Evolutionary conservation across 2,888 invertebrate genomes (phyloP), one percentile per base, ranked within the genome.

Genomic region (Platycheirus rosarum): DNA sequence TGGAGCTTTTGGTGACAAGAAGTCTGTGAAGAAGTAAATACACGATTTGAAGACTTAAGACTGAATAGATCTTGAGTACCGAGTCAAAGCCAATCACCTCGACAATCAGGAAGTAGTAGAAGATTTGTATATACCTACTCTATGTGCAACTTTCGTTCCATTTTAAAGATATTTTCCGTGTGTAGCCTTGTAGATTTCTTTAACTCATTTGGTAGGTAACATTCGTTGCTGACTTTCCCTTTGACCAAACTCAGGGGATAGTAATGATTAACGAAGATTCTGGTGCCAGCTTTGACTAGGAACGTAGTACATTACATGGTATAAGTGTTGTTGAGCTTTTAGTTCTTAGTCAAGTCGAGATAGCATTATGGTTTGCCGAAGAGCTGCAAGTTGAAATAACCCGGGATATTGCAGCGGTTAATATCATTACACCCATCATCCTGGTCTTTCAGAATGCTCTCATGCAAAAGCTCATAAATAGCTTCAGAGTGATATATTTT

Each of bases 321-420:
- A 87, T 93, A 93, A 86, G 92, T 92, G 84, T 92, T 92, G 1
- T 92, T 92, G 40, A 88, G 88, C 66, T 90, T 91, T 49, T 91
- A 90, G 26, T 78, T 80, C 11, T 74, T 85, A 16, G 85, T 84
- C 85, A 95, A 88, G 89, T 95, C 94, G 65, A 96, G 90, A 87
- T 92, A 93, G 26, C 94, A 92, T 13, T 97, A 89, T 4, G 97
- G 97, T 87, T 93, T 93, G 0, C 94, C 95, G 66, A 97, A 90
- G 35, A 97, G 90, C 84, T 93, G 93, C 20, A 97, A 90, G 4
- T 96, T 89, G 88, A 94, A 94, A 86, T 93, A 93, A 66, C 92
- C 88, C 48, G 95, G 87, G 8, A 93, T 91, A 86, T 92, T 92
- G 85, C 91, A 92, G 0, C 88, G 85, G n/a, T 86, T 88, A 2